Evolutionary conservation across 2,113 vertebrate species (phyloP), one percentile per base, ranked within the genome.

Genomic region (Alexandromys fortis): DNA sequence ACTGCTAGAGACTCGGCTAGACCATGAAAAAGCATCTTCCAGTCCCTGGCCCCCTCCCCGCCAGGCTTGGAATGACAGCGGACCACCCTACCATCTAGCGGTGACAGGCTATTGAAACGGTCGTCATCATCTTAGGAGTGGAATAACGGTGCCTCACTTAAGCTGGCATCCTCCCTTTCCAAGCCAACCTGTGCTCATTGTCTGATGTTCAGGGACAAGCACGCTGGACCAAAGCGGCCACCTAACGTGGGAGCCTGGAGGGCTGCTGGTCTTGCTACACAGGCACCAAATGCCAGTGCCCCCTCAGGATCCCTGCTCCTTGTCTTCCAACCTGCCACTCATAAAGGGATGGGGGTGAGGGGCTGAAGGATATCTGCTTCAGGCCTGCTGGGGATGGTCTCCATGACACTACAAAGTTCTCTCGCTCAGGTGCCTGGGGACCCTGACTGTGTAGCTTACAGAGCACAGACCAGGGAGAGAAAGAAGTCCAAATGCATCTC

Each of bases 171-270:
- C 38, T 12, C 33, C 38, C 52, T 77, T 52, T 65, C 14, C 11
- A 70, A 16, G n/a, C 17, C 30, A 87, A 49, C 68, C 2, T 65
- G 61, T 7, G 21, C 9, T 12, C 42, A 0, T 33, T 67, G 61
- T 81, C 45, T 42, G 11, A 52, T 11, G 47, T 68, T n/a, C 35
- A 45, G 47, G 26, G 55, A 35, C 11, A 21, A 6, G 24, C 38
- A 9, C 0, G 3, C 45, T 61, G 28, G 11, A 45, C 52, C 14
- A 35, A 52, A 1, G 3, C 35, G 1, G 47, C n/a, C 13, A 21
- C 72, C 52, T 67, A 47, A 68, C 33, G 19, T 9, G 55, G 35
- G 78, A 28, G 30, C 47, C 49, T 1, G 14, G 47, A 13, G 42
- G 24, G 14, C 10, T 3, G 4, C 42, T 63, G 78, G 28, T 17